Percentiles rank a stretch among this genome's conserved stretches.
phyloP scores from a whole-genome alignment of 2,888 invertebrate genomes.

The Monoplex corrugatus region DNA sequence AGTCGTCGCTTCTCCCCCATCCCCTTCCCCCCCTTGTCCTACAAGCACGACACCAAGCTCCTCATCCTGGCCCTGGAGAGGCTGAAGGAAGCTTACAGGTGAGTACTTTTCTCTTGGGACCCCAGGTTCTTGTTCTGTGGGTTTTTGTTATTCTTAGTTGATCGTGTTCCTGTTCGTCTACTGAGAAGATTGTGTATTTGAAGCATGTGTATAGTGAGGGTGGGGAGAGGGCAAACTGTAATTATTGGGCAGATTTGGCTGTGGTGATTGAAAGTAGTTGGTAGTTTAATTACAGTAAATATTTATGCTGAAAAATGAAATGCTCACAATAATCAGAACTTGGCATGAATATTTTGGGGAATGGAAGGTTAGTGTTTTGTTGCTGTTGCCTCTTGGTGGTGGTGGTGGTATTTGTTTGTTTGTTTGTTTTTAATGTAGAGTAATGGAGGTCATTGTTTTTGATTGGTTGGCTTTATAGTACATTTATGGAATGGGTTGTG shows the following conservation, averaged over 20 bases:
- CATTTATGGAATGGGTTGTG: background rate
- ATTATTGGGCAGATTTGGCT: background rate
- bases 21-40: slow-evolving; percentile 99
- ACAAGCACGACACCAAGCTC: slow-evolving; percentile 99
- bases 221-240: background rate
- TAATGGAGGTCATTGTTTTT: background rate
- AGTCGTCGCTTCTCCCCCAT: slow-evolving; percentile 99
- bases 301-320: too few species aligned
- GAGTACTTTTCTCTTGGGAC: slow-evolving; percentile 33
- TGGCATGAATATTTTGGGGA: too few species aligned
- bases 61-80: slow-evolving; percentile 97
- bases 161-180: background rate
- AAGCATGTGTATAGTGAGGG: background rate
- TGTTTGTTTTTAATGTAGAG: background rate
- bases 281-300: too few species aligned
- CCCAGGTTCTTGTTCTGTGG: background rate
- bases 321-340: too few species aligned
- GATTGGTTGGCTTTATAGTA: background rate
- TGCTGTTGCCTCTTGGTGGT: background rate
- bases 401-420: background rate
- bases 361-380: too few species aligned
- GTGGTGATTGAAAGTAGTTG: too few species aligned
- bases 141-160: background rate
- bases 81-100: slow-evolving; percentile 96
- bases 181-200: background rate